A percentile compares a stretch with the other conserved stretches of the same genome.
These are phyloP conservation scores for Eledone cirrhosa DNA, from an alignment of 2,888 invertebrate genomes.

Conservation along the genomic window DNA sequence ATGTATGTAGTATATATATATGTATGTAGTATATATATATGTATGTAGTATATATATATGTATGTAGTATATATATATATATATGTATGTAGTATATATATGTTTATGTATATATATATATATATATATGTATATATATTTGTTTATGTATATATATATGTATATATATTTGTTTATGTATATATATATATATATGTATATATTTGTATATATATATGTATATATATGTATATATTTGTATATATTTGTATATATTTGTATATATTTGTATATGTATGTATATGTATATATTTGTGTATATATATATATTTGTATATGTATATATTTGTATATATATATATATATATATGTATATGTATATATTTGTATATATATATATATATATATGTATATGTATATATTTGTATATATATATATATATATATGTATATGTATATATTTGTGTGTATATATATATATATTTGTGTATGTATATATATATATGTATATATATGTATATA, in stretches of 20 bases:
- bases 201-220: background rate
- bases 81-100: too few species aligned
- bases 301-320: background rate
- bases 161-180: background rate
- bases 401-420: background rate
- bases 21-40: too few species aligned
- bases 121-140: background rate
- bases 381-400: background rate
- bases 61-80: too few species aligned
- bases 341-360: background rate
- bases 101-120: background rate
- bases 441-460: background rate
- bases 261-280: too few species aligned
- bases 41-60: too few species aligned
- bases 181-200: constrained; percentile 4
- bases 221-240: background rate
- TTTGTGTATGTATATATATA: background rate
- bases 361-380: background rate
- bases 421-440: background rate
- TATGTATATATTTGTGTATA: background rate
- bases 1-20: too few species aligned
- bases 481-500: background rate
- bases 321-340: background rate
- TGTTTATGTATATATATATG: background rate
- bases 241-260: too few species aligned